Conservation (phyloP, 1,140 invertebrate genomes). For the Trichomalopsis sarcophagae region DNA sequence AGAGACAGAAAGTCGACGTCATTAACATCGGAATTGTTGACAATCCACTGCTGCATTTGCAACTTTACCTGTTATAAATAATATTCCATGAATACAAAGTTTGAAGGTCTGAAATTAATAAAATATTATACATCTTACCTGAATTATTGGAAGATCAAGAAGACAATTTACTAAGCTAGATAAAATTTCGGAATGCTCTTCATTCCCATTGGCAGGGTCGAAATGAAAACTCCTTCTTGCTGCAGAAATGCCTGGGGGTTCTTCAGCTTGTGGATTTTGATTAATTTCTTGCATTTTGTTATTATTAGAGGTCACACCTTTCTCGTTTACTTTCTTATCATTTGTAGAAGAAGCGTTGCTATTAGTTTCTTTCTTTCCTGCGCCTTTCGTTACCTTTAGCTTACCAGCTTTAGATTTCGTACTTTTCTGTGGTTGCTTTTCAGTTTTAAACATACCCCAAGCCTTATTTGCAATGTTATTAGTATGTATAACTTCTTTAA, state of each 20-base stretch:
- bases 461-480: slow-evolving; percentile 40
- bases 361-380: slow-evolving; percentile 43
- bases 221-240: slow-evolving; percentile 47
- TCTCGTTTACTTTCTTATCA: background rate
- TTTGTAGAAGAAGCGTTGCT: background rate
- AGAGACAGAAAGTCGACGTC: slow-evolving; percentile 71
- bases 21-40: slow-evolving; percentile 63
- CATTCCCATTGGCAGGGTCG: slow-evolving; percentile 57
- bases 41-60: slow-evolving; percentile 71
- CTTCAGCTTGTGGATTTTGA: background rate
- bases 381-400: slow-evolving; percentile 25
- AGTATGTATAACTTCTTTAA: slow-evolving; percentile 42
- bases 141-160: slow-evolving; percentile 65
- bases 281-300: background rate
- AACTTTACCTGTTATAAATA: slow-evolving; percentile 65
- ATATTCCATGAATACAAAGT: slow-evolving; percentile 2
- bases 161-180: slow-evolving; percentile 67
- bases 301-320: background rate
- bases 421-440: slow-evolving; percentile 52
- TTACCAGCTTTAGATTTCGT: slow-evolving; percentile 51
- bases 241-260: slow-evolving; percentile 1
- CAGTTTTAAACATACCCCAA: slow-evolving; percentile 57
- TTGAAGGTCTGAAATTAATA: slow-evolving; percentile 23
- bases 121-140: slow-evolving; percentile 59
- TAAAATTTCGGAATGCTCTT: slow-evolving; percentile 65